Evolutionary conservation across 2,113 vertebrate species (phyloP).

Genomic region (Leuciscus idus): DNA sequence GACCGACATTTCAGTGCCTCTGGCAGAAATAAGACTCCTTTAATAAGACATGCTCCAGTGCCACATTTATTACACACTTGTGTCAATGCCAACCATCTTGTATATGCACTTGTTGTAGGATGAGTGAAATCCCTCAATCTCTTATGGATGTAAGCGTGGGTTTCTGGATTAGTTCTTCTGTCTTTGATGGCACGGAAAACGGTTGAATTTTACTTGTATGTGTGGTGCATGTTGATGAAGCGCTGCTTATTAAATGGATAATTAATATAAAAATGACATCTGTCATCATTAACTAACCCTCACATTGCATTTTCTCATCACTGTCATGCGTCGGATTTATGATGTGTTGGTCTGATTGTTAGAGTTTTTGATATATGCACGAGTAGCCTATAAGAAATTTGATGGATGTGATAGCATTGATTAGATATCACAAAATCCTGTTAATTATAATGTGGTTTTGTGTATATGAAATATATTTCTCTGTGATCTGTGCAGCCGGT

Average conservation of each 20-base stretch:
- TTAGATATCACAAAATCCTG: too few species aligned
- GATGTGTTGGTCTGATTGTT: too few species aligned
- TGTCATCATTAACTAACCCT: not conserved
- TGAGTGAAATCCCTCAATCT: conserved; percentile 11
- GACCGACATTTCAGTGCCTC: not conserved
- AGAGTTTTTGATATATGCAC: too few species aligned
- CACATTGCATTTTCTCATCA: not conserved
- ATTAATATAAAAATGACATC: not conserved
- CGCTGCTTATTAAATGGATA: not conserved
- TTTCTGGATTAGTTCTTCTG: conserved; percentile 7
- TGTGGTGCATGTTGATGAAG: not conserved
- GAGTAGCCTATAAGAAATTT: too few species aligned
- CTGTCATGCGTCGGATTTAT: not conserved
- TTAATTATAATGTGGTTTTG: too few species aligned
- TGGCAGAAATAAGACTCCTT: conserved; percentile 1
- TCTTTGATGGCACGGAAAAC: not conserved
- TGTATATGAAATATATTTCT: not conserved
- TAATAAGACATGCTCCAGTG: not conserved
- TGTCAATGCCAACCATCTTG: not conserved
- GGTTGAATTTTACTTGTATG: not conserved
- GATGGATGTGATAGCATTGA: too few species aligned
- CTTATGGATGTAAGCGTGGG: not conserved
- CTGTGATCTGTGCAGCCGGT: not conserved
- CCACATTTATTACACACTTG: not conserved
- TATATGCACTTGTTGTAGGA: not conserved